Evolutionary conservation across 2,797 vertebrate species (phyloP).

Genomic region (Sebastes miniatus): DNA sequence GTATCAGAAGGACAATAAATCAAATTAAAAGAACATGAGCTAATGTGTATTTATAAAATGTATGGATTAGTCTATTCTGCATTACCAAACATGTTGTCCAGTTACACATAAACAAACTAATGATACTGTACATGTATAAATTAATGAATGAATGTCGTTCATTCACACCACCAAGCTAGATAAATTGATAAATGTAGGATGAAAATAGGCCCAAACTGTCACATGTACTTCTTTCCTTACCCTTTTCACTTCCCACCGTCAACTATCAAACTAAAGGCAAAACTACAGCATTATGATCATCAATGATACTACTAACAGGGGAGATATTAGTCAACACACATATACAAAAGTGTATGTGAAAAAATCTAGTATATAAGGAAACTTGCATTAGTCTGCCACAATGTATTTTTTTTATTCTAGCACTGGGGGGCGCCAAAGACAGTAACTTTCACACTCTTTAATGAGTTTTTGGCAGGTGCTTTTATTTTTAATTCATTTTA

Average conservation of each 20-base stretch:
- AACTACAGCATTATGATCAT: background rate
- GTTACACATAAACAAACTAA: background rate
- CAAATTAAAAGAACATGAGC: background rate
- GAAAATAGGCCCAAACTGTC: background rate
- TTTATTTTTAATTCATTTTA: background rate
- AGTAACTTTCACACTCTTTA: background rate
- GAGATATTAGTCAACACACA: background rate
- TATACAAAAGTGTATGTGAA: too few relatives aligned
- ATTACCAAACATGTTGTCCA: background rate
- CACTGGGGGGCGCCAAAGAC: background rate
- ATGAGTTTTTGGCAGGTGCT: background rate
- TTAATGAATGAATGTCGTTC: background rate
- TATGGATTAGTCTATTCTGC: background rate
- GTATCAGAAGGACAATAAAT: background rate
- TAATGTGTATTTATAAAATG: background rate
- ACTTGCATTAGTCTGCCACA: background rate
- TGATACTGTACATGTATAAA: background rate
- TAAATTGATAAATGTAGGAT: background rate
- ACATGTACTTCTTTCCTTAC: background rate
- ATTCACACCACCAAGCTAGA: background rate
- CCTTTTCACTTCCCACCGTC: background rate
- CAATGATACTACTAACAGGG: background rate
- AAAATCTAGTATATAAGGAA: background rate
- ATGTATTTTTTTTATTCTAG: background rate
- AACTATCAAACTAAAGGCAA: background rate